Conservation (phyloP, 2,797 vertebrate genomes). For the Rhinoraja longicauda region DNA sequence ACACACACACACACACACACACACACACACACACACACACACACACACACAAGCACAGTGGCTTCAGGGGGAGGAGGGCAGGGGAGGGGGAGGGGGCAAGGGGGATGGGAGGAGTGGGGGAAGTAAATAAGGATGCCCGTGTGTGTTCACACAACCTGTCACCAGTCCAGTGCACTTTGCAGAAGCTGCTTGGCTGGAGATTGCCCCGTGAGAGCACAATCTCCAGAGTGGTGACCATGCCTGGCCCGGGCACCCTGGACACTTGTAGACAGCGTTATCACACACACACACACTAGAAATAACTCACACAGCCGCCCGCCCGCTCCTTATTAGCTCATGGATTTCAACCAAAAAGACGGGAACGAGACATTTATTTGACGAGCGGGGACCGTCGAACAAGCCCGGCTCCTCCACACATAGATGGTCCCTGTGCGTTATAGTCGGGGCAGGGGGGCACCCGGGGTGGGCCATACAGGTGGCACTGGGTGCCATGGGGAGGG, state of each 20-base stretch:
- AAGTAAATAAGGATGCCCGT: background rate
- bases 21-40: too few species aligned
- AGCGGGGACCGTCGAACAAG: too few species aligned
- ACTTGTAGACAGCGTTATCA: conserved; percentile 79
- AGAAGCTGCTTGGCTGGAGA: conserved; percentile 13
- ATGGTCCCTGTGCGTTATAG: too few species aligned
- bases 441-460: too few species aligned
- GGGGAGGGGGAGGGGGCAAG: background rate
- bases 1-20: too few species aligned
- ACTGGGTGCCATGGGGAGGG: too few species aligned
- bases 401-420: too few species aligned
- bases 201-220: conserved; percentile 49
- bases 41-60: too few species aligned
- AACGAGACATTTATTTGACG: conserved; percentile 82
- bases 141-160: conserved; percentile 18
- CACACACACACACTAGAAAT: conserved; percentile 88
- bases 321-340: conserved; percentile 89
- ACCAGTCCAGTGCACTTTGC: conserved; percentile 24
- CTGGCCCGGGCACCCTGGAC: conserved; percentile 59
- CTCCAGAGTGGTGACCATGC: conserved; percentile 55
- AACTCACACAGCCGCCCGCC: conserved; percentile 83
- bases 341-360: conserved; percentile 70
- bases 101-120: too few species aligned
- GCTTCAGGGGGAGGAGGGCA: background rate
- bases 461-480: too few species aligned